A percentile compares a stretch with the other conserved stretches of the same genome.
These are phyloP conservation scores for Hermodice carunculata DNA, from an alignment of 2,888 invertebrate species.

Conservation along the genomic window DNA sequence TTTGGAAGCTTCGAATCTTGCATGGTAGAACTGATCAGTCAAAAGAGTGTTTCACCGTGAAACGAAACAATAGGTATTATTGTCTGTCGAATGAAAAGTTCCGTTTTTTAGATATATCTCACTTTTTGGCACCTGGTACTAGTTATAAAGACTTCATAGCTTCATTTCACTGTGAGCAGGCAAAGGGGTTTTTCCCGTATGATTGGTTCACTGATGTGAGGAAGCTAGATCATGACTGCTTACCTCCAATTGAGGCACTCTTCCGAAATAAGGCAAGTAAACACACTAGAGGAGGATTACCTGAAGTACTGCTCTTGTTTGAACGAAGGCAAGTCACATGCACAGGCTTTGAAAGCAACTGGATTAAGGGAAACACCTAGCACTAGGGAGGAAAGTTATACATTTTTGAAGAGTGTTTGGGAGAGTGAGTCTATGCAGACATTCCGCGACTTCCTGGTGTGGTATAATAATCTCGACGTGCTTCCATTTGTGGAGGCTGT, in stretches of 20 bases:
- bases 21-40: too few relatives aligned
- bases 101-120: not conserved
- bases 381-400: not conserved
- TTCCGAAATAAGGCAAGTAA: not conserved
- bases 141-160: slow-evolving; percentile 1
- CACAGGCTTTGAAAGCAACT: too few relatives aligned
- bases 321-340: too few relatives aligned
- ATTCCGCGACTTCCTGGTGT: not conserved
- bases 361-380: not conserved
- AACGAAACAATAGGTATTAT: not conserved
- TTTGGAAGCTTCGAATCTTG: too few relatives aligned
- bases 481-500: slow-evolving; percentile 6
- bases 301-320: too few relatives aligned
- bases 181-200: slow-evolving; percentile 10
- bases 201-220: slow-evolving; percentile 1
- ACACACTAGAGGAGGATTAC: not conserved
- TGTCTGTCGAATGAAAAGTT: not conserved
- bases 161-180: not conserved
- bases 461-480: slow-evolving; percentile 4
- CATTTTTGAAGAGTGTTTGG: not conserved
- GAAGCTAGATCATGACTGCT: not conserved
- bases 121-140: slow-evolving; percentile 1
- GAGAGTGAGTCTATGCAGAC: not conserved
- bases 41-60: not conserved
- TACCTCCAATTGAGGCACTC: slow-evolving; percentile 12